Evolutionary conservation across 2,888 invertebrate genomes (phyloP).

Genomic region (Dasysyrphus tricinctus): DNA sequence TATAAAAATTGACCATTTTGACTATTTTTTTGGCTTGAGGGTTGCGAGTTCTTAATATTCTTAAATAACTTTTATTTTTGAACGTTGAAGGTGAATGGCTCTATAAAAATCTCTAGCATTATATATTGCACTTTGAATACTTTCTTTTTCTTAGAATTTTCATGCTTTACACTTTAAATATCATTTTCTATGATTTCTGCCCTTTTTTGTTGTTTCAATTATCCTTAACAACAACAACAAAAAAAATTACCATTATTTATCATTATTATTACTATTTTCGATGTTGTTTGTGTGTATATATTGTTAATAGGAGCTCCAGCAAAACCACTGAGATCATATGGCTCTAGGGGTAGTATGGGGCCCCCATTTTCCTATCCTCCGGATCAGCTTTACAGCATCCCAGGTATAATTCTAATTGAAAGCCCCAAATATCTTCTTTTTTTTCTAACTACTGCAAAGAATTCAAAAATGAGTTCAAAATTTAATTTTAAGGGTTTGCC

Average conservation of each 20-base stretch:
- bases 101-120: neutral
- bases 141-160: neutral
- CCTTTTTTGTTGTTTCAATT: constrained; percentile 16
- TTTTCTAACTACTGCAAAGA: neutral
- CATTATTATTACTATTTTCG: constrained; percentile 68
- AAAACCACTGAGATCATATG: constrained; percentile 84
- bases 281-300: constrained; percentile 75
- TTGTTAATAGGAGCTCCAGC: constrained; percentile 83
- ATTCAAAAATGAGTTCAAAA: neutral
- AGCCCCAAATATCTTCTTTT: constrained; percentile 4
- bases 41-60: no score
- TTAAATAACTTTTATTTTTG: no score
- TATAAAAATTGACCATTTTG: neutral
- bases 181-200: neutral
- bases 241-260: constrained; percentile 38
- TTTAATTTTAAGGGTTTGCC: neutral
- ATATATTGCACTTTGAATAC: neutral
- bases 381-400: constrained; percentile 84
- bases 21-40: neutral
- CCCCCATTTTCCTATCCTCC: constrained; percentile 83
- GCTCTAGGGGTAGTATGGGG: constrained; percentile 84
- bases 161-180: neutral
- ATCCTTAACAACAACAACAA: constrained; percentile 17
- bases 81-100: neutral
- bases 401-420: constrained; percentile 81